Evolutionary conservation across 2,113 vertebrate species (phyloP), one percentile per base, ranked within the genome.

Genomic region (Aptenodytes patagonicus): DNA sequence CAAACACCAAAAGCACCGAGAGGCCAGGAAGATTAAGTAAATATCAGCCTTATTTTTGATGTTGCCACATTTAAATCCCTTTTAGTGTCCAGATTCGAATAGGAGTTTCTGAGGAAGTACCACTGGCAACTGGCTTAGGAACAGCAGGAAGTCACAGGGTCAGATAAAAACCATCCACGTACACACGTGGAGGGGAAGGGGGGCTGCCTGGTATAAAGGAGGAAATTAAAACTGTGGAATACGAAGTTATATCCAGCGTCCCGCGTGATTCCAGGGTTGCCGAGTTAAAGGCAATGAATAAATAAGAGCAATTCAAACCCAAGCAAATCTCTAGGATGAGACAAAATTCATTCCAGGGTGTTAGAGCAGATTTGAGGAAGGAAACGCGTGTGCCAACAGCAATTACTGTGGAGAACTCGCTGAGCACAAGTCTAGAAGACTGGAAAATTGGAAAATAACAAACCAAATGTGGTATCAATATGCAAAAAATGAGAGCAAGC

Each of bases 391-490:
- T 81, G 92, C 92, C 84, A 94, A 95, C 87, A 95, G 89, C 94
- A 97, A 97, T 97, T 97, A 96, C 94, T 90, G 92, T 95, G 95
- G 92, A 96, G 95, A 97, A 97, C 91, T 94, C 87, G 29, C 94
- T 95, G 93, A 96, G 95, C 93, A 80, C 90, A 94, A 97, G 95
- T 96, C 96, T 94, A 96, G 96, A 97, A 97, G 94, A 95, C 96
- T 96, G 91, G 95, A 97, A 98, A 98, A 97, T 97, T 97, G 96
- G 95, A 97, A 97, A 98, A 96, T 87, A 97, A 91, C 94, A 91
- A 98, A 95, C 94, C 85, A 96, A 97, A 97, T 75, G 83, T 93
- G 95, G 93, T 94, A 97, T 97, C 97, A 95, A 89, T 97, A 97
- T 98, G 96, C 97, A 98, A 96, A 97, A 97, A 97, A 90, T 69